Conservation (phyloP, 2,797 vertebrate genomes). For the Malacoctenus gilli region DNA sequence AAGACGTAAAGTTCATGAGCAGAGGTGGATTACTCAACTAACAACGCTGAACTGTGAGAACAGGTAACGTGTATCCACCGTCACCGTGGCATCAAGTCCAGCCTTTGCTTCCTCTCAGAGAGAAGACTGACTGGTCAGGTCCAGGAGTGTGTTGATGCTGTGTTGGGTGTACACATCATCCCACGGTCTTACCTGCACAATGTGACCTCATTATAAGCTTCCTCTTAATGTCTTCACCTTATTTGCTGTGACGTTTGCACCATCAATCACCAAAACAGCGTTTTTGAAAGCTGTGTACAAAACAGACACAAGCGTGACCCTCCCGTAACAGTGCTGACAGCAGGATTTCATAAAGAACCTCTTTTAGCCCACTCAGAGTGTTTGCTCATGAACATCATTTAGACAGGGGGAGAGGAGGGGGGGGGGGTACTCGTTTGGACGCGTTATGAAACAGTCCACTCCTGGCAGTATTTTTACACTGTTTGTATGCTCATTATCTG, state of each 20-base stretch:
- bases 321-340: slow-evolving; percentile 27
- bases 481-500: slow-evolving; percentile 52
- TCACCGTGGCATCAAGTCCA: too few relatives aligned
- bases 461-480: slow-evolving; percentile 51
- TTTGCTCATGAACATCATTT: slow-evolving; percentile 44
- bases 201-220: neutral
- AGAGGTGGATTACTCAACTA: too few relatives aligned
- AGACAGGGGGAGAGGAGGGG: slow-evolving; percentile 11
- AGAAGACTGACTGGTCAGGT: too few relatives aligned
- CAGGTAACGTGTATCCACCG: too few relatives aligned
- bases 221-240: neutral
- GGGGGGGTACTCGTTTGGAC: slow-evolving; percentile 5
- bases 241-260: slow-evolving; percentile 22
- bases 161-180: too few relatives aligned
- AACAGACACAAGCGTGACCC: slow-evolving; percentile 34
- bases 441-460: slow-evolving; percentile 63
- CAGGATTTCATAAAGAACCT: slow-evolving; percentile 39
- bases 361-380: slow-evolving; percentile 29
- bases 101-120: too few relatives aligned
- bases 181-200: too few relatives aligned
- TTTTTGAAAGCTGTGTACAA: slow-evolving; percentile 32
- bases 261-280: slow-evolving; percentile 19
- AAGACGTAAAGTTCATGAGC: too few relatives aligned
- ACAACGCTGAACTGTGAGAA: too few relatives aligned
- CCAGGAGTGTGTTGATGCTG: too few relatives aligned